These are phyloP conservation scores for Agrotis exclamationis DNA, from an alignment of 2,888 invertebrate genomes.

Conservation along the genomic window DNA sequence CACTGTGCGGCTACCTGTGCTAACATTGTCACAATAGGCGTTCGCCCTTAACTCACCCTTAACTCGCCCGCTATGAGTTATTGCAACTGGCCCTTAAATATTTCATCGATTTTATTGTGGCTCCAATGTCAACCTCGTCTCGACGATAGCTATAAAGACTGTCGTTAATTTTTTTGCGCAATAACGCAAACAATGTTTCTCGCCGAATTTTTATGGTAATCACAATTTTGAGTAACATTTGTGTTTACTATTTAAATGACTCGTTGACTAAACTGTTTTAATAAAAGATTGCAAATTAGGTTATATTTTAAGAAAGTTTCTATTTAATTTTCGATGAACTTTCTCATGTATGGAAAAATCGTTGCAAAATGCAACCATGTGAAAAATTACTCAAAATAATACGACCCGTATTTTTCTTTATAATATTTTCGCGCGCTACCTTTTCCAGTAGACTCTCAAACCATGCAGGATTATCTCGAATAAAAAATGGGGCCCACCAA, in stretches of 20 bases:
- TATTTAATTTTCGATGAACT: not conserved
- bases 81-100: conserved; percentile 85
- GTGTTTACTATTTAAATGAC: conserved; percentile 45
- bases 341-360: not conserved
- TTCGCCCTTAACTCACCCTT: conserved; percentile 75
- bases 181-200: conserved; percentile 78
- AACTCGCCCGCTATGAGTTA: conserved; percentile 84
- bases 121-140: conserved; percentile 90
- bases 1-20: conserved; percentile 86
- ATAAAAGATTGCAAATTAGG: conserved; percentile 13
- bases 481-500: conserved; percentile 62
- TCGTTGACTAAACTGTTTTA: conserved; percentile 18
- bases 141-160: conserved; percentile 85
- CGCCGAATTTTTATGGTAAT: conserved; percentile 74
- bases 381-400: not conserved
- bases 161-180: conserved; percentile 83
- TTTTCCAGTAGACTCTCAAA: conserved; percentile 14
- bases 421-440: not conserved
- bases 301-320: not conserved
- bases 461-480: conserved; percentile 33
- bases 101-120: conserved; percentile 91
- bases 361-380: not conserved
- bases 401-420: not conserved
- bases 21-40: conserved; percentile 78
- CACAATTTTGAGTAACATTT: conserved; percentile 57